Evolutionary conservation across 2,888 invertebrate species (phyloP).

Genomic region (Limnephilus rhombicus): DNA sequence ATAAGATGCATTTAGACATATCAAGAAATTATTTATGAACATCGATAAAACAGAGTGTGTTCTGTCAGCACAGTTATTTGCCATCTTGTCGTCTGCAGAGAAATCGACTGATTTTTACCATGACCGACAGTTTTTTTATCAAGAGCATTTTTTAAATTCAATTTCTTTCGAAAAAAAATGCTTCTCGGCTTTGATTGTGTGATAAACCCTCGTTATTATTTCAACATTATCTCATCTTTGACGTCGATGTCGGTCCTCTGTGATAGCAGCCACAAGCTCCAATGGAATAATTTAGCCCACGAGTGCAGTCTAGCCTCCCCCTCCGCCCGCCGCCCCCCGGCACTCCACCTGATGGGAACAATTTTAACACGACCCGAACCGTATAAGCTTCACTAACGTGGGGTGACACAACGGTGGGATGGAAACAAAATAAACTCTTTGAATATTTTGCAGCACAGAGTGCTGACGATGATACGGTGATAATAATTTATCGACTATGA

Average conservation of each 20-base stretch:
- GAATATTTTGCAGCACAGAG: neutral
- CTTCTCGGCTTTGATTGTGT: neutral
- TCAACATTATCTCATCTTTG: neutral
- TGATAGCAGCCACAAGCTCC: neutral
- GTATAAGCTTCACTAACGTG: neutral
- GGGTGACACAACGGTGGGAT: slow-evolving; percentile 32
- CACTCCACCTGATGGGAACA: slow-evolving; percentile 44
- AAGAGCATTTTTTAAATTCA: neutral
- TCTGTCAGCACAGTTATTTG: no score
- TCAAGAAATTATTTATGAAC: neutral
- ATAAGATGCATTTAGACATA: no score
- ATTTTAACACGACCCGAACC: slow-evolving; percentile 47
- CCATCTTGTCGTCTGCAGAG: no score
- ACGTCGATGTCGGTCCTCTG: neutral
- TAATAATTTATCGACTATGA: neutral
- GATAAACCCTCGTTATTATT: neutral
- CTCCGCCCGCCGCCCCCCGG: slow-evolving; percentile 5
- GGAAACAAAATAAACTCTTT: neutral
- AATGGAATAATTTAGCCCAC: slow-evolving; percentile 9
- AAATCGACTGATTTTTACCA: no score
- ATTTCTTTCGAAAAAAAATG: neutral
- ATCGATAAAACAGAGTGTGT: neutral
- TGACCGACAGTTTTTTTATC: no score
- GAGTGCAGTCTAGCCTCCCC: slow-evolving; percentile 16
- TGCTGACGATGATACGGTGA: neutral